Evolutionary conservation across 2,888 invertebrate species (phyloP).

Genomic region (Pheosia gnoma): DNA sequence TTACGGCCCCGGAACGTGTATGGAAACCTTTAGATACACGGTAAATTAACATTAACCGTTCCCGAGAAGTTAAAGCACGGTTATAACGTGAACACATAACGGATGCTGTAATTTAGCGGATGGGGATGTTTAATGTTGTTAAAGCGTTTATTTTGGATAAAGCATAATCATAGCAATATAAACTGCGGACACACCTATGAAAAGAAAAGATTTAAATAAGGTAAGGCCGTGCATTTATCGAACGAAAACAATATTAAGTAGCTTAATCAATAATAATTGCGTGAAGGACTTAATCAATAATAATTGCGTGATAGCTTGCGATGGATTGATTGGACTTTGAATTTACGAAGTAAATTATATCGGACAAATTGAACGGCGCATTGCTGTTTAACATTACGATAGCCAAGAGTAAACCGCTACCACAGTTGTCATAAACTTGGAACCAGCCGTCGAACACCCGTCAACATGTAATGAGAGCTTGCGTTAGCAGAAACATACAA

Average conservation of each 20-base stretch:
- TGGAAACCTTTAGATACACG: conserved; percentile 9
- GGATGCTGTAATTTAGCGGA: conserved; percentile 31
- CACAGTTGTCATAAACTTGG: not conserved
- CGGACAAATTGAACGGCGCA: too few relatives aligned
- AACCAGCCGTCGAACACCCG: not conserved
- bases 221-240: not conserved
- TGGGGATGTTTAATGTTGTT: conserved; percentile 38
- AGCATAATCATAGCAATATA: conserved; percentile 3
- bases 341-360: too few relatives aligned
- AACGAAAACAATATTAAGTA: not conserved
- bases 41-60: conserved; percentile 15
- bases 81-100: conserved; percentile 27
- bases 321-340: too few relatives aligned
- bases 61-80: conserved; percentile 29
- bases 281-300: too few relatives aligned
- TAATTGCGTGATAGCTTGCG: too few relatives aligned
- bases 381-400: too few relatives aligned
- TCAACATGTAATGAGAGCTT: conserved; percentile 1
- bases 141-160: conserved; percentile 29
- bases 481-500: conserved; percentile 7
- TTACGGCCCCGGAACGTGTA: conserved; percentile 6
- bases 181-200: not conserved
- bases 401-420: not conserved
- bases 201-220: not conserved
- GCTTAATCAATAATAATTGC: too few relatives aligned